Evolutionary conservation across 2,888 invertebrate species (phyloP).

Genomic region (Julus scandinavius): DNA sequence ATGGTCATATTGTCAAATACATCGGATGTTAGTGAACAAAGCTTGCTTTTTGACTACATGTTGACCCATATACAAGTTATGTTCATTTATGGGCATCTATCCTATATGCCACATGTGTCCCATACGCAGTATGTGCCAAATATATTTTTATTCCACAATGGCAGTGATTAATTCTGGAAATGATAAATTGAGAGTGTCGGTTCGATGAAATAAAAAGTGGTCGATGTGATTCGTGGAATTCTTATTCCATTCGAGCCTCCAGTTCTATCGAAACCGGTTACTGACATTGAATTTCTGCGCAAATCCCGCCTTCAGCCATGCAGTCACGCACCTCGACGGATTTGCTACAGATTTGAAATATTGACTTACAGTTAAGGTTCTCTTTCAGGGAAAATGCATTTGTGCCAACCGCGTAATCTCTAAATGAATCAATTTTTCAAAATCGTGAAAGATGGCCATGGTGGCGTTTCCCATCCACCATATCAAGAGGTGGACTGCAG

Average conservation of each 20-base stretch:
- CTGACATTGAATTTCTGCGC: background rate
- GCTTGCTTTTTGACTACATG: too few species aligned
- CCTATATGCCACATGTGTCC: too few species aligned
- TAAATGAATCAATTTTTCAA: background rate
- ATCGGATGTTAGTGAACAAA: too few species aligned
- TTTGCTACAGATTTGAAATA: background rate
- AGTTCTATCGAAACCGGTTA: background rate
- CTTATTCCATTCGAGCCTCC: background rate
- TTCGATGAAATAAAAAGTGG: background rate
- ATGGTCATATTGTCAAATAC: too few species aligned
- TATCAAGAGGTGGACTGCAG: background rate
- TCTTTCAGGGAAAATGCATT: background rate
- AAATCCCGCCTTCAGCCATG: background rate
- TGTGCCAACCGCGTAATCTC: constrained; percentile 1
- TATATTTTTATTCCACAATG: background rate
- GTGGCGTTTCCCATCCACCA: too few species aligned
- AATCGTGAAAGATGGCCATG: background rate
- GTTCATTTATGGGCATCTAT: too few species aligned
- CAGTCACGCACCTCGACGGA: background rate
- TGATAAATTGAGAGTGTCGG: background rate
- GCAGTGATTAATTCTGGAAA: background rate
- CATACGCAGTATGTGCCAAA: too few species aligned
- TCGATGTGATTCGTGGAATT: background rate
- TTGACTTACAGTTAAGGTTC: background rate
- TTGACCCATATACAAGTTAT: too few species aligned